A percentile compares a stretch with the other conserved stretches of the same genome.
Evolutionary conservation across 2,888 invertebrate genomes (phyloP).

Genomic region (Leptinotarsa tumamoca): DNA sequence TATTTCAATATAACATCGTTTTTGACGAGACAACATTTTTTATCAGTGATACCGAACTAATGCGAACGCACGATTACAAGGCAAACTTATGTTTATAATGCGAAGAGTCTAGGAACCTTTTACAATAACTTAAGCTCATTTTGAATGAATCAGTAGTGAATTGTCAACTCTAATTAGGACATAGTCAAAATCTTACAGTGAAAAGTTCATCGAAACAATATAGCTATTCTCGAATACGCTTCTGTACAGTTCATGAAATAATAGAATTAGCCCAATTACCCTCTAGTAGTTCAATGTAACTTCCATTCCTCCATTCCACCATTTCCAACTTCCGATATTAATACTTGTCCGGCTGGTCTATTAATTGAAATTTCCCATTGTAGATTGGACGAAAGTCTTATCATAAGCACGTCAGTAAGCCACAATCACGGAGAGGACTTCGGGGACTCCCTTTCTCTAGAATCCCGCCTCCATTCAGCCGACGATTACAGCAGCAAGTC

Average conservation of each 20-base stretch:
- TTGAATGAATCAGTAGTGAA: too few species aligned
- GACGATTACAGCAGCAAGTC: slow-evolving; percentile 43
- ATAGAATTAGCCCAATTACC: not conserved
- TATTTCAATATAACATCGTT: too few species aligned
- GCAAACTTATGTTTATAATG: too few species aligned
- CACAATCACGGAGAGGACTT: slow-evolving; percentile 48
- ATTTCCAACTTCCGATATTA: slow-evolving; percentile 12
- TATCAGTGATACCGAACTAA: too few species aligned
- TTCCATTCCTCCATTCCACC: slow-evolving; percentile 12
- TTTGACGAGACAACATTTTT: too few species aligned
- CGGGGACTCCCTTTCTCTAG: slow-evolving; percentile 53
- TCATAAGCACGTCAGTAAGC: slow-evolving; percentile 61
- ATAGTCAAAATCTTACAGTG: too few species aligned
- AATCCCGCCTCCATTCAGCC: slow-evolving; percentile 59
- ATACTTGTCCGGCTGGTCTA: not conserved
- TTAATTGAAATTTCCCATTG: slow-evolving; percentile 12
- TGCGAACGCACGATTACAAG: too few species aligned
- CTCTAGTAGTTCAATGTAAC: not conserved
- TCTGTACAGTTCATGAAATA: not conserved
- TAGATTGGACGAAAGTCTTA: slow-evolving; percentile 74
- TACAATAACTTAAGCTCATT: too few species aligned
- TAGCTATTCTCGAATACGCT: not conserved
- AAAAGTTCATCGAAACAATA: too few species aligned
- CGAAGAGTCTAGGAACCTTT: too few species aligned
- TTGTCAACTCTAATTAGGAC: too few species aligned